Evolutionary conservation across 2,888 invertebrate genomes (phyloP).

Genomic region (Meiosimyza platycephala): DNA sequence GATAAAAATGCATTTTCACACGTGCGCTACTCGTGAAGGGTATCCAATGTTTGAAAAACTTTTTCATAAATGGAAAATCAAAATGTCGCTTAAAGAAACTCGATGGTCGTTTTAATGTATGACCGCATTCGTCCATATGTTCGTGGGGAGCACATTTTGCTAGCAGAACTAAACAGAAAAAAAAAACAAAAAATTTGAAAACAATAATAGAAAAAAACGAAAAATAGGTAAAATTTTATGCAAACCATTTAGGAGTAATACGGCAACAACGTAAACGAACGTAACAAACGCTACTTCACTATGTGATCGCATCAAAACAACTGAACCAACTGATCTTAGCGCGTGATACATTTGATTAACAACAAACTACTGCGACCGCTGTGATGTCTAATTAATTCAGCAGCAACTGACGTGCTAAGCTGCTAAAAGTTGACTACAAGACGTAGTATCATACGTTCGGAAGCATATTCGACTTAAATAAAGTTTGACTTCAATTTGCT

Average conservation of each 20-base stretch:
- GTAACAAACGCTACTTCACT: constrained; percentile 1
- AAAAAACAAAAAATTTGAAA: neutral
- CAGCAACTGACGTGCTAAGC: constrained; percentile 7
- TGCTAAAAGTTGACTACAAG: constrained; percentile 15
- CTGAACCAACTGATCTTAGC: neutral
- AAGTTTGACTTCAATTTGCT: too few species aligned
- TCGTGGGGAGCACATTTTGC: neutral
- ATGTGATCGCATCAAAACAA: constrained; percentile 21
- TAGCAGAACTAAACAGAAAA: constrained; percentile 11
- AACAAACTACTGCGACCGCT: constrained; percentile 5
- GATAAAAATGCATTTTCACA: constrained; percentile 60
- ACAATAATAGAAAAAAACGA: neutral
- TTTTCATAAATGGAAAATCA: constrained; percentile 58
- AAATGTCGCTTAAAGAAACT: constrained; percentile 53
- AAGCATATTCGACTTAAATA: too few species aligned
- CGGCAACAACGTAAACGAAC: neutral
- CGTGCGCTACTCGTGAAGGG: constrained; percentile 55
- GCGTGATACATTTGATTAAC: too few species aligned
- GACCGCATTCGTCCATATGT: constrained; percentile 52
- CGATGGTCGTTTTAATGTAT: constrained; percentile 50
- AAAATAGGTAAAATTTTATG: neutral
- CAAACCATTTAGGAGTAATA: constrained; percentile 15
- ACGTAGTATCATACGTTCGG: neutral
- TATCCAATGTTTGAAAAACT: constrained; percentile 58
- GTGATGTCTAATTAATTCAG: neutral